Evolutionary conservation across 2,113 vertebrate genomes (phyloP).

Genomic region (Pseudonaja textilis): DNA sequence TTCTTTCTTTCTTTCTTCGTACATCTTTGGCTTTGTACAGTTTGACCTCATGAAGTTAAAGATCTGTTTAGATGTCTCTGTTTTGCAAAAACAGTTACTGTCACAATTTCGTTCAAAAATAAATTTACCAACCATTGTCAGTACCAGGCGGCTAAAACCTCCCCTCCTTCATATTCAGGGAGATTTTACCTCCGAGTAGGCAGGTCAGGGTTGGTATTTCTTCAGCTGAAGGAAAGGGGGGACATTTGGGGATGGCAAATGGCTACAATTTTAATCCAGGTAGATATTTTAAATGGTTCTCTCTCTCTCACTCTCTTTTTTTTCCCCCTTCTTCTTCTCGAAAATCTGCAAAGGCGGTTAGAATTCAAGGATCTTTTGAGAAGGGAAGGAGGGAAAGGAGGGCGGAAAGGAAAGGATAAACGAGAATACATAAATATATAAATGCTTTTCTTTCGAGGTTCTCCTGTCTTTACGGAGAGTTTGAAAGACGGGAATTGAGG

Average conservation of each 20-base stretch:
- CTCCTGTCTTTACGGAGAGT: constrained; percentile 39
- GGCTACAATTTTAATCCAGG: neutral
- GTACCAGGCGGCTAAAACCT: neutral
- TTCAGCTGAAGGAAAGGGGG: neutral
- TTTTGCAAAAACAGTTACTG: neutral
- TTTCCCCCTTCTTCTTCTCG: no score
- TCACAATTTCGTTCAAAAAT: neutral
- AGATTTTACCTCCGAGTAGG: neutral
- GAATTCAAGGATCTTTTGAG: neutral
- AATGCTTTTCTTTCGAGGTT: constrained; percentile 48
- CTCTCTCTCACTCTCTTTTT: accelerated
- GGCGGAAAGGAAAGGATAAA: neutral
- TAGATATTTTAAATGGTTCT: neutral
- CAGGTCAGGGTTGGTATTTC: neutral
- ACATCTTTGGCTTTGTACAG: neutral
- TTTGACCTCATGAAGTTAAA: neutral
- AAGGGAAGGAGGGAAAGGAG: neutral
- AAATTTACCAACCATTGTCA: neutral
- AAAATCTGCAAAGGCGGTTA: neutral
- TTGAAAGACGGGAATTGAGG: constrained; percentile 50
- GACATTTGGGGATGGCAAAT: neutral
- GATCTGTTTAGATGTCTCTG: neutral
- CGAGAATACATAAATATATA: neutral
- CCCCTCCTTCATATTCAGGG: neutral
- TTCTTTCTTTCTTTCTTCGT: neutral